Base-by-base conservation (phyloP, 2,797 vertebrate genomes). In the Amphiprion clarkii region DNA sequence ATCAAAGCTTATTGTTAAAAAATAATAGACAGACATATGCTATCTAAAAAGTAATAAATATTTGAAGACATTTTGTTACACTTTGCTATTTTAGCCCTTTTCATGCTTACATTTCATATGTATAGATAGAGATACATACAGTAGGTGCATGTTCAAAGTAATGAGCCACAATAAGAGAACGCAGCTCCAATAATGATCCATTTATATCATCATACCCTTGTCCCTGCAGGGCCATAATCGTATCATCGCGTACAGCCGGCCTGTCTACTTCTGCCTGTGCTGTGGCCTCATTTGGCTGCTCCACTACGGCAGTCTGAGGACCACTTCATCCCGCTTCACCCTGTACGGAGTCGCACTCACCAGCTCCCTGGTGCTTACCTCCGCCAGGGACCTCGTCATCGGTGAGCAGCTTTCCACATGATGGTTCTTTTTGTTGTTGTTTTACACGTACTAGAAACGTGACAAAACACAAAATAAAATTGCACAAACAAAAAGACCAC, bases 211-310 rank as follows among this genome's bases (percentile, higher is more conserved):
- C 25, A 0, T 59, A 16, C n/a, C 36, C 59, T 63, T 42, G 12
- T 87, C 58, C 55, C 76, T 62, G 71, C 93, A 99, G 98, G 98
- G 98, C 89, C 98, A 99, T 88, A 99, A 99, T 84, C 98, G 98
- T 72, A 97, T 99, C 95, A 99, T 99, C 85, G 98, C 98, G 46
- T 99, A 99, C 95, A 99, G 98, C 94, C 96, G 98, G 90, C 98
- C 98, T 58, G 97, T 98, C 93, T 99, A 99, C 95, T 99, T 99
- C 96, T 99, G 98, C 94, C 92, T 99, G 82, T 99, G 98, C 95
- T 99, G 98, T 93, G 97, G 95, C 89, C 96, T 99, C 93, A 98
- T 99, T 92, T 99, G 98, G 97, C 91, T 98, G 76, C 95, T 99
- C 89, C 96, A 99, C 94, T 96, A 97, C 85, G 95, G 96, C 92